Percentiles rank a stretch among this genome's conserved stretches.
Evolutionary conservation across 35 echinoderm and acorn worm species (phyloP).

Genomic region (Strongylocentrotus purpuratus): DNA sequence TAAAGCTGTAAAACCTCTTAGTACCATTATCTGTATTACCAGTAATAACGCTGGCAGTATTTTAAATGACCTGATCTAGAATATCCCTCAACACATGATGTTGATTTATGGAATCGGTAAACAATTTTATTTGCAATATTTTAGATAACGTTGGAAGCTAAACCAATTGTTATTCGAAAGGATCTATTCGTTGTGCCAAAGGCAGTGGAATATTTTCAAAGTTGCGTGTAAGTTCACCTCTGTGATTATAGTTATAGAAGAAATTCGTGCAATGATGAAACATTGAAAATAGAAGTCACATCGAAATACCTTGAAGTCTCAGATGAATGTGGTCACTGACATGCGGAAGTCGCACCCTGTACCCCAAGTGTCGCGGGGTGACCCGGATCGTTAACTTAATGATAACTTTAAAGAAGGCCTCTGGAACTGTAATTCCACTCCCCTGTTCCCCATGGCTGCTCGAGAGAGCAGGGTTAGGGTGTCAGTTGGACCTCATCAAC

Average conservation of each 20-base stretch:
- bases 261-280: not conserved
- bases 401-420: not conserved
- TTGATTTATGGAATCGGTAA: too few relatives aligned
- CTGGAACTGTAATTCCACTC: not conserved
- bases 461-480: not conserved
- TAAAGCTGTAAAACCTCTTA: too few relatives aligned
- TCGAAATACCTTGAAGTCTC: not conserved
- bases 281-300: not conserved
- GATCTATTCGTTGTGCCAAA: not conserved
- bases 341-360: not conserved
- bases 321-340: not conserved
- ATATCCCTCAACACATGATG: too few relatives aligned
- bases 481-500: too few relatives aligned
- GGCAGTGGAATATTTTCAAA: not conserved
- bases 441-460: not conserved
- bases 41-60: too few relatives aligned
- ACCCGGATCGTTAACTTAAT: too few relatives aligned
- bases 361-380: too few relatives aligned
- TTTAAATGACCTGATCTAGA: too few relatives aligned
- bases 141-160: too few relatives aligned
- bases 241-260: not conserved
- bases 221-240: not conserved
- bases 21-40: too few relatives aligned
- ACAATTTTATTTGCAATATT: too few relatives aligned
- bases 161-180: too few relatives aligned